A percentile compares a stretch with the other conserved stretches of the same genome.
phyloP scores from a whole-genome alignment of 92 coral and sea anemone species.

The Paramuricea clavata region DNA sequence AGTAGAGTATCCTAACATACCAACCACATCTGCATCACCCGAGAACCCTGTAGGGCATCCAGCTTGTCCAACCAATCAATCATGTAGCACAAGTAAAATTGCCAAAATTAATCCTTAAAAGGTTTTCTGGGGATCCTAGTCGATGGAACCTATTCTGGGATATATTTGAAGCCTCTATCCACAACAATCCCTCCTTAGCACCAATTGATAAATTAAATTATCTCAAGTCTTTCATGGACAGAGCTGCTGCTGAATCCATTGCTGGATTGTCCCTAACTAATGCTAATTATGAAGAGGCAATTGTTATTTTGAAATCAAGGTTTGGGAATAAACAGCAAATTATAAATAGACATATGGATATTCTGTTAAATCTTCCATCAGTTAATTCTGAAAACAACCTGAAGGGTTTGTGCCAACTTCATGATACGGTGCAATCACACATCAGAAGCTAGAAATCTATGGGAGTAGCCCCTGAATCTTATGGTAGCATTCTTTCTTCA shows the following conservation, averaged over 20 bases:
- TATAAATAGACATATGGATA: conserved; percentile 69
- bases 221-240: conserved; percentile 60
- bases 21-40: background rate
- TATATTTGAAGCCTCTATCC: conserved; percentile 65
- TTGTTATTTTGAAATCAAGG: conserved; percentile 56
- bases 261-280: conserved; percentile 58
- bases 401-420: conserved; percentile 44
- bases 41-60: background rate
- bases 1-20: background rate
- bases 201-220: conserved; percentile 67
- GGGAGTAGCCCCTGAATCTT: conserved; percentile 62
- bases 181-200: conserved; percentile 52
- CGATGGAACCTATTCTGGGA: conserved; percentile 73
- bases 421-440: conserved; percentile 61
- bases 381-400: conserved; percentile 47
- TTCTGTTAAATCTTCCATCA: conserved; percentile 48
- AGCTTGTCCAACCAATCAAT: background rate
- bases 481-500: conserved; percentile 56
- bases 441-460: conserved; percentile 63
- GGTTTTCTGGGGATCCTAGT: conserved; percentile 62
- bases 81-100: conserved; percentile 49
- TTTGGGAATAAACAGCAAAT: conserved; percentile 68
- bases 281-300: conserved; percentile 72
- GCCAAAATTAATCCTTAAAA: conserved; percentile 60
- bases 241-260: conserved; percentile 62